These are phyloP conservation scores for Ormyrus labotus DNA, from an alignment of 2,888 invertebrate species.

Conservation along the genomic window DNA sequence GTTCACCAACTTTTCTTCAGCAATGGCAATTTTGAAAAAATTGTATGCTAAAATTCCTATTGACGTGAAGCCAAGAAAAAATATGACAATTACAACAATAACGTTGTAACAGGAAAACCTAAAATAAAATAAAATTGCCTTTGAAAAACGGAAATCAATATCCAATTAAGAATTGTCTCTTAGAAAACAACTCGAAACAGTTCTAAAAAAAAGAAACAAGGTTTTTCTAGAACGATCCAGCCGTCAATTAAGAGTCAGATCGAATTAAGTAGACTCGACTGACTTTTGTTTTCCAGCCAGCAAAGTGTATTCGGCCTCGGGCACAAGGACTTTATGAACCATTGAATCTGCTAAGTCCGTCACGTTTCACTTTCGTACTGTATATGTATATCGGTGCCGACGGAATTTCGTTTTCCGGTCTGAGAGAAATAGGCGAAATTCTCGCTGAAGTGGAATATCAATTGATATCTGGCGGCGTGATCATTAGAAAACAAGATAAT, in stretches of 20 bases:
- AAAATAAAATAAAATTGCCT: conserved; percentile 9
- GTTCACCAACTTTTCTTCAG: conserved; percentile 48
- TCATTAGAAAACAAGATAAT: conserved; percentile 37
- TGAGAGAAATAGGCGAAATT: no score
- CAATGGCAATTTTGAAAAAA: conserved; percentile 47
- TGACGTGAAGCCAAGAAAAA: conserved; percentile 47
- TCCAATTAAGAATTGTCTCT: conserved; percentile 6
- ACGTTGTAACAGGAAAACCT: conserved; percentile 53
- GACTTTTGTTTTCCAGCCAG: conserved; percentile 66
- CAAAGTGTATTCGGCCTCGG: conserved; percentile 68
- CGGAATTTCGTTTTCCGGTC: no score
- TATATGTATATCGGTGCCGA: neutral
- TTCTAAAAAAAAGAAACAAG: conserved; percentile 44
- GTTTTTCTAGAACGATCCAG: conserved; percentile 6
- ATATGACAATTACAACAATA: conserved; percentile 44
- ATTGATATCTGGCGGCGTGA: conserved; percentile 23
- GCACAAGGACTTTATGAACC: conserved; percentile 68
- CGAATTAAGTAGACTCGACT: conserved; percentile 54
- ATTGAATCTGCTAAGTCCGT: conserved; percentile 60
- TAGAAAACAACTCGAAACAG: conserved; percentile 10
- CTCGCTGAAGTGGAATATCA: neutral
- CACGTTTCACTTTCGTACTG: neutral
- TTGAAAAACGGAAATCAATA: neutral
- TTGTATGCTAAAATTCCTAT: conserved; percentile 50
- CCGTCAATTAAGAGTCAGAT: conserved; percentile 7